Evolutionary conservation across 1,140 invertebrate genomes (phyloP).

Genomic region (Aleiodes sp.): DNA sequence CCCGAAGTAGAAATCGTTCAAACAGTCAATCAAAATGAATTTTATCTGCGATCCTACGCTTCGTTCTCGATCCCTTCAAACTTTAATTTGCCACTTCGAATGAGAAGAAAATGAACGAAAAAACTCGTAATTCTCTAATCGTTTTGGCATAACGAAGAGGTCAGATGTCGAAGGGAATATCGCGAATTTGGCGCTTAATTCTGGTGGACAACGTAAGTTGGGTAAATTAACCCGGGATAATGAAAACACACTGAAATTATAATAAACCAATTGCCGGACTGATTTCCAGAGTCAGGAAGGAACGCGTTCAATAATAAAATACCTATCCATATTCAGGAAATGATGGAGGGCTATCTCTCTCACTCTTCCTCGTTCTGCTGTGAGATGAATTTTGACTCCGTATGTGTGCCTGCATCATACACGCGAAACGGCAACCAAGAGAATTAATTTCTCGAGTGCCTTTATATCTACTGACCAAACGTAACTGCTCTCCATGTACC

Average conservation of each 20-base stretch:
- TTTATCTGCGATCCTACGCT: too few relatives aligned
- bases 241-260: conserved; percentile 67
- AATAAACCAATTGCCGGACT: conserved; percentile 66
- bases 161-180: too few relatives aligned
- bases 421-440: conserved; percentile 42
- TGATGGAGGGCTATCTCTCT: neutral
- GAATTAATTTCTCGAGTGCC: conserved; percentile 65
- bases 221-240: conserved; percentile 63
- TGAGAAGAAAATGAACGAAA: too few relatives aligned
- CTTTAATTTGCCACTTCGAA: too few relatives aligned
- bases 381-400: conserved; percentile 16
- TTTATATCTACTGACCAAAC: conserved; percentile 64
- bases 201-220: neutral
- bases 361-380: conserved; percentile 15
- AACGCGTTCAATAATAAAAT: conserved; percentile 67
- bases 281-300: conserved; percentile 57
- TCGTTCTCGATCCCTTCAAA: too few relatives aligned
- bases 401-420: conserved; percentile 23
- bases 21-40: conserved; percentile 67
- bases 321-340: conserved; percentile 43
- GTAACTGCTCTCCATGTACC: conserved; percentile 24
- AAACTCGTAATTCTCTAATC: too few relatives aligned
- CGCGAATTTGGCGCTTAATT: too few relatives aligned
- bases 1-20: conserved; percentile 63
- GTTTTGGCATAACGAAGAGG: too few relatives aligned